Evolutionary conservation across 2,888 invertebrate species (phyloP).

Genomic region (Hypsopygia costalis): DNA sequence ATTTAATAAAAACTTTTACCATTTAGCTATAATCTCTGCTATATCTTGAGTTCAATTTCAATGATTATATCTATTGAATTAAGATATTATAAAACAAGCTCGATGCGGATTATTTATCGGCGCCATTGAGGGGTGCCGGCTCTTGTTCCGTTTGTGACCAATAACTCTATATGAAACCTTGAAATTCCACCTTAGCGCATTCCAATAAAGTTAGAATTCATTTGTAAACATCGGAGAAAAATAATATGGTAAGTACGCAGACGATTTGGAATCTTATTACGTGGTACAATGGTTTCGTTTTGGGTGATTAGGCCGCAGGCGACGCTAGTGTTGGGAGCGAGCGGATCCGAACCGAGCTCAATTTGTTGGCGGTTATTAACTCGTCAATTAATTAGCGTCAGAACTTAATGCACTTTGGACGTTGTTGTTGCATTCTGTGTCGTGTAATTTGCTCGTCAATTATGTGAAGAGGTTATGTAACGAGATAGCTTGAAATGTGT

Average conservation of each 20-base stretch:
- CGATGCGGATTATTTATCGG: slow-evolving; percentile 19
- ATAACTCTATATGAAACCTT: not conserved
- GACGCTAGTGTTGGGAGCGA: slow-evolving; percentile 43
- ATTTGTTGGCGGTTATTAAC: slow-evolving; percentile 6
- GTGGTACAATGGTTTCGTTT: slow-evolving; percentile 33
- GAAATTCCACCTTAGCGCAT: not conserved
- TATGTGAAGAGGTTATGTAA: too few relatives aligned
- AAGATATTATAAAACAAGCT: slow-evolving; percentile 17
- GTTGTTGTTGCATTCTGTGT: not conserved
- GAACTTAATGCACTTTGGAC: not conserved
- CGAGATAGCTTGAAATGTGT: too few relatives aligned
- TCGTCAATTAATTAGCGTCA: slow-evolving; percentile 13
- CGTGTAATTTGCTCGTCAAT: too few relatives aligned
- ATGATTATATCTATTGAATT: slow-evolving; percentile 14
- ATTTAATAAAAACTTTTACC: too few relatives aligned
- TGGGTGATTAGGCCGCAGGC: slow-evolving; percentile 33
- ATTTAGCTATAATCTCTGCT: too few relatives aligned
- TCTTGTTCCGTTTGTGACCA: slow-evolving; percentile 7
- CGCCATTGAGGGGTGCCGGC: slow-evolving; percentile 7
- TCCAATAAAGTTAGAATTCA: slow-evolving; percentile 14
- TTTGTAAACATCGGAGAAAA: slow-evolving; percentile 15
- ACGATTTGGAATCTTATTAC: slow-evolving; percentile 40
- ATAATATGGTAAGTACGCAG: slow-evolving; percentile 30
- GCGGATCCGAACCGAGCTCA: not conserved
- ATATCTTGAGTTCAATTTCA: slow-evolving; percentile 5